phyloP scores from a whole-genome alignment of 2,888 invertebrate genomes.

The Heteromurus nitidus region DNA sequence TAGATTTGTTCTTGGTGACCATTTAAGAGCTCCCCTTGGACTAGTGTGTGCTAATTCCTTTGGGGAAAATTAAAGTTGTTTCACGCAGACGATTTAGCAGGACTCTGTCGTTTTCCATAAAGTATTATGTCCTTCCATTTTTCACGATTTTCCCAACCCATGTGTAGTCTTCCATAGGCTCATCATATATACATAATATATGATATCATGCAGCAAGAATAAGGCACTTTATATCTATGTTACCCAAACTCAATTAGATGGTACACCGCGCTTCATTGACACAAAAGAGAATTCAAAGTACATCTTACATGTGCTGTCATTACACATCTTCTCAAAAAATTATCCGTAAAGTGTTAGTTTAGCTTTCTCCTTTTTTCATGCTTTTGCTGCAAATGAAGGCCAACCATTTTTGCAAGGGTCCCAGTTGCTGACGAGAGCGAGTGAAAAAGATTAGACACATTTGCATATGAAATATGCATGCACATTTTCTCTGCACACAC shows the following conservation, averaged over 20 bases:
- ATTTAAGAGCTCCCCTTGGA: constrained; percentile 43
- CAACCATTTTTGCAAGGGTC: neutral
- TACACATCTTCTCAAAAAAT: too few relatives aligned
- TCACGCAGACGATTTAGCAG: neutral
- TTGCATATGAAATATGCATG: neutral
- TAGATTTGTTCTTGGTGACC: constrained; percentile 34
- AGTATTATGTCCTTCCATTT: neutral
- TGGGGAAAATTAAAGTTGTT: constrained; percentile 34
- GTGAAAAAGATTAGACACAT: too few relatives aligned
- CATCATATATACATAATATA: too few relatives aligned
- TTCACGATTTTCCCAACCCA: neutral
- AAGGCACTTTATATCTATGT: too few relatives aligned
- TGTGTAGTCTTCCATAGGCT: neutral
- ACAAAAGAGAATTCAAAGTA: too few relatives aligned
- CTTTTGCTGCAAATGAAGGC: neutral
- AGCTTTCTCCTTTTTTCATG: neutral
- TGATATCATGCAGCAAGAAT: too few relatives aligned
- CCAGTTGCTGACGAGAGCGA: neutral
- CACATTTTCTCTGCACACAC: too few relatives aligned
- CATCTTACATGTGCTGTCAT: too few relatives aligned
- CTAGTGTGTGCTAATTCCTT: constrained; percentile 9
- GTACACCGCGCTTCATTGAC: too few relatives aligned
- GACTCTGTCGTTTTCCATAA: neutral
- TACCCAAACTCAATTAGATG: too few relatives aligned
- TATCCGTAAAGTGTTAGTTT: too few relatives aligned